Percentiles rank a stretch among this genome's conserved stretches.
Conservation (phyloP, 2,888 invertebrate species). For the Rosalia funebris region DNA sequence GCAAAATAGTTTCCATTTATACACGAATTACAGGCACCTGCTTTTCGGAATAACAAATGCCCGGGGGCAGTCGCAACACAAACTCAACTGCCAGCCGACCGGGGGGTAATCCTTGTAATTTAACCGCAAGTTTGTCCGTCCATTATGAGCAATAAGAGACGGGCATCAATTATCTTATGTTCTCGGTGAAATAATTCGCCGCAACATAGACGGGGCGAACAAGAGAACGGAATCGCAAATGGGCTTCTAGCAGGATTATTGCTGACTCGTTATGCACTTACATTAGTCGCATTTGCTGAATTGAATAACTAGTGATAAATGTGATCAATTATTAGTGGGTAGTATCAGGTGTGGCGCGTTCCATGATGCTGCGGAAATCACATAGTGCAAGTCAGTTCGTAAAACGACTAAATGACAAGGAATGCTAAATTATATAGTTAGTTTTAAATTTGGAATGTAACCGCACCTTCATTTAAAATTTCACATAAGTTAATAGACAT, state of each 20-base stretch:
- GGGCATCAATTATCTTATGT: constrained; percentile 19
- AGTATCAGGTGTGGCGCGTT: no score
- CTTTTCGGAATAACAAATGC: constrained; percentile 14
- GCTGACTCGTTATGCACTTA: no score
- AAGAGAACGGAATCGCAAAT: constrained; percentile 5
- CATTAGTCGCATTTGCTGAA: no score
- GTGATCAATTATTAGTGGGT: no score
- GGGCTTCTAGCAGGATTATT: no score
- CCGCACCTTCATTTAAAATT: no score
- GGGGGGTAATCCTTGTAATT: constrained; percentile 5
- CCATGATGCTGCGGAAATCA: no score
- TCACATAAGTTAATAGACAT: no score
- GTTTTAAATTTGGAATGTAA: no score
- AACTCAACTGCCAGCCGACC: not conserved
- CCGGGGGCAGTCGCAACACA: not conserved
- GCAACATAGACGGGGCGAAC: not conserved
- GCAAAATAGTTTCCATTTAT: constrained; percentile 10
- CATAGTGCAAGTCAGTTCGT: no score
- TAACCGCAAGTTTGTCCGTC: constrained; percentile 1
- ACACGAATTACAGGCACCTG: constrained; percentile 13
- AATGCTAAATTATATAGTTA: no score
- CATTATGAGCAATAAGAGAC: constrained; percentile 12
- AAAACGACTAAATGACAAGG: no score
- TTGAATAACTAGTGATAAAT: not conserved
- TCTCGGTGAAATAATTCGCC: constrained; percentile 7